Evolutionary conservation across 2,113 vertebrate species (phyloP), one percentile per base, ranked within the genome.

Genomic region (Notothenia coriiceps): DNA sequence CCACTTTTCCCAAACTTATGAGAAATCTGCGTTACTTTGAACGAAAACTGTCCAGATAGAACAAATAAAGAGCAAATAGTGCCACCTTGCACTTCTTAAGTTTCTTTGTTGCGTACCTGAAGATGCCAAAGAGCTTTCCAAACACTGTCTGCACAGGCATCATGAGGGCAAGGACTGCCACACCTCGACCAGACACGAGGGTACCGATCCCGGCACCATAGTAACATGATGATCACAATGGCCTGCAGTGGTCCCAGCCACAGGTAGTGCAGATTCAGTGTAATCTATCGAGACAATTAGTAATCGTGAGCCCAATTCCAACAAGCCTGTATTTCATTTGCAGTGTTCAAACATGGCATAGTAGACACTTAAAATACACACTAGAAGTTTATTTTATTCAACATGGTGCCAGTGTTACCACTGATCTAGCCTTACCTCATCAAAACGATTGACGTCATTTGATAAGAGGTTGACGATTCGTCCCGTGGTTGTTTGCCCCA

Each of bases 391-490:
- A 29, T 29, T 29, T 29, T 29, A 29, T 29, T 29, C 3, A 29
- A 29, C 29, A 40, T 40, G 6, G 7, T 40, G 35, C 35, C 35
- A 40, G 62, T 13, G 62, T 47, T 60, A 18, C 9, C 29, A 7
- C n/a, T 11, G 25, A 4, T 12, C 1, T 22, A 17, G 64, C 9
- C 9, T 25, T 86, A 98, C 98, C 95, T 99, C 96, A 88, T 99
- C 97, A 74, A 98, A 99, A 79, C 95, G 97, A 89, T 96, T 97
- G 84, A 98, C 97, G 5, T 99, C 98, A 0, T 98, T 99, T 43
- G 98, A 98, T 61, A 99, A 93, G 25, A 99, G 96, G 79, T 99
- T 99, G 57, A 99, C 96, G 47, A 98, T 98, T 80, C 99, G 97
- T 22, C 98, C 97, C 0, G 97, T 98, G 65, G 97, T 98, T 0